Conservation (phyloP, 2,888 invertebrate species). For the Polyploca ridens region DNA sequence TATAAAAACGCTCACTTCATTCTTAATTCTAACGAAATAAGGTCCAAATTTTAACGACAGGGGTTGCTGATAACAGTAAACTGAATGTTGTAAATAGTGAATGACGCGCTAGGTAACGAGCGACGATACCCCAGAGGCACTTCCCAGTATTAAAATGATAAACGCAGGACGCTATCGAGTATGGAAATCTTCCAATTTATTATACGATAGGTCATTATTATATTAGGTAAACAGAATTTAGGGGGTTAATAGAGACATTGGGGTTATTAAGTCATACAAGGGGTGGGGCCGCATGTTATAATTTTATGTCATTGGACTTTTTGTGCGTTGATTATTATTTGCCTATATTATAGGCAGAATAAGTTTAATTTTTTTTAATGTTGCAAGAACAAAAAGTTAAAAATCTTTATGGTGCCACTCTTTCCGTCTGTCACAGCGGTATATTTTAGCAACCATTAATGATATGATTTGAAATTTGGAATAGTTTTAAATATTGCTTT, state of each 20-base stretch:
- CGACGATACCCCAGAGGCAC: constrained; percentile 73
- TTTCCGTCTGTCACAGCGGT: no score
- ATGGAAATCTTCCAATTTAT: constrained; percentile 84
- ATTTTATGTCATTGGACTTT: constrained; percentile 44
- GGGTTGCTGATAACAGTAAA: neutral
- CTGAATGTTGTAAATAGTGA: neutral
- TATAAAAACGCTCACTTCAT: neutral
- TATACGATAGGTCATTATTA: constrained; percentile 82
- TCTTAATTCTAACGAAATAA: constrained; percentile 17
- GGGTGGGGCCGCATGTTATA: constrained; percentile 38
- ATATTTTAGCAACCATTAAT: no score
- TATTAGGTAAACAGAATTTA: constrained; percentile 81
- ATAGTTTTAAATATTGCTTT: no score
- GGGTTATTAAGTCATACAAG: constrained; percentile 65
- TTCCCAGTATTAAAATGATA: constrained; percentile 82
- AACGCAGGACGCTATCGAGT: constrained; percentile 74
- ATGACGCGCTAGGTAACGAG: constrained; percentile 64
- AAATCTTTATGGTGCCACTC: no score
- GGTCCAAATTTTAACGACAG: constrained; percentile 27
- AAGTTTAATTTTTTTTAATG: no score
- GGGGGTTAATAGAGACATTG: constrained; percentile 80
- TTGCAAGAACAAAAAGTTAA: no score
- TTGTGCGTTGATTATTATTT: constrained; percentile 27
- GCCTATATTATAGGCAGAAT: neutral
- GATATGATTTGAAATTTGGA: no score